Evolutionary conservation across 1,140 invertebrate genomes (phyloP).

Genomic region (Acromyrmex heyeri): DNA sequence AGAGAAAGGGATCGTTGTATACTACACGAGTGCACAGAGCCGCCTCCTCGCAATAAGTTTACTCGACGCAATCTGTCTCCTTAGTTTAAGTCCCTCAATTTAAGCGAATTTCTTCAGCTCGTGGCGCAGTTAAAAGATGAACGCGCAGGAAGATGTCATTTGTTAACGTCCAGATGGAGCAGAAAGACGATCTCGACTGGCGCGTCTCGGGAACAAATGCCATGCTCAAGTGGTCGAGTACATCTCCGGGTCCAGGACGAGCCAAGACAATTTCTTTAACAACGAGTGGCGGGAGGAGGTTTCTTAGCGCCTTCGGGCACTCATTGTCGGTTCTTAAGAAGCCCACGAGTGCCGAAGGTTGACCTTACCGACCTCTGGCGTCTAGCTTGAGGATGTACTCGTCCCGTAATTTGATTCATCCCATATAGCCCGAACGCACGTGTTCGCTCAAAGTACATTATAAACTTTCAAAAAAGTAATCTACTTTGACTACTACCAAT

Average conservation of each 20-base stretch:
- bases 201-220: constrained; percentile 70
- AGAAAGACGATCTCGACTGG: constrained; percentile 43
- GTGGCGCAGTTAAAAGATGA: constrained; percentile 58
- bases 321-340: constrained; percentile 70
- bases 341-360: constrained; percentile 55
- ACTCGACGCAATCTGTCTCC: constrained; percentile 34
- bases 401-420: constrained; percentile 64
- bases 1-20: neutral
- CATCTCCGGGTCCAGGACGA: constrained; percentile 60
- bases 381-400: constrained; percentile 57
- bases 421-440: constrained; percentile 13
- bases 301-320: constrained; percentile 67
- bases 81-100: constrained; percentile 52
- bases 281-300: constrained; percentile 61
- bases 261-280: constrained; percentile 76
- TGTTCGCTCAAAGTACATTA: neutral
- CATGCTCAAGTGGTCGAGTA: constrained; percentile 57
- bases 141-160: constrained; percentile 68
- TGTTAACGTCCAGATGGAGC: constrained; percentile 70
- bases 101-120: constrained; percentile 71
- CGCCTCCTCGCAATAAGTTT: constrained; percentile 25
- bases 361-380: constrained; percentile 40
- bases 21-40: neutral
- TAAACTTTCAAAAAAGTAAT: constrained; percentile 24
- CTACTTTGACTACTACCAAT: neutral